Evolutionary conservation across 2,888 invertebrate genomes (phyloP).

Genomic region (Conus canariensis): DNA sequence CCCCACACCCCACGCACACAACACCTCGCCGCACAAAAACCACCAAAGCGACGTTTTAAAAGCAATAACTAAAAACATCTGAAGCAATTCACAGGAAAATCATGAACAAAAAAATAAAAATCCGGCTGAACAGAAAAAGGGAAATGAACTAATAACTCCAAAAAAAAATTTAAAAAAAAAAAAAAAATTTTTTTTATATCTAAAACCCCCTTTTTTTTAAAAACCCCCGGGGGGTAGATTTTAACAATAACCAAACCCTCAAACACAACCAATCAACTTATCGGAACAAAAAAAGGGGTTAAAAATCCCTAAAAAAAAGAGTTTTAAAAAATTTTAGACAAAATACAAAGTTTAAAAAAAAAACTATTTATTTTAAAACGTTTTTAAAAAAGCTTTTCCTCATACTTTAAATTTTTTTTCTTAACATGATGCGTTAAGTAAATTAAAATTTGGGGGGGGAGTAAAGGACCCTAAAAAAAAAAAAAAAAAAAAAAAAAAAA

Average conservation of each 20-base stretch:
- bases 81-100: conserved; percentile 1
- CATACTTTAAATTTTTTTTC: background rate
- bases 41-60: no score
- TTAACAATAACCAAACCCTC: no score
- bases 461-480: background rate
- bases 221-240: no score
- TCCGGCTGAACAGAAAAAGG: conserved; percentile 25
- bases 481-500: no score
- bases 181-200: conserved; percentile 37
- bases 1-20: background rate
- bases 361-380: no score
- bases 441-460: background rate
- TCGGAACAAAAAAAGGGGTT: no score
- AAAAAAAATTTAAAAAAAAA: conserved; percentile 42
- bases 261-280: no score
- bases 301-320: no score
- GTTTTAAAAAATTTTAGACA: no score
- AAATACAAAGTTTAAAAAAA: no score
- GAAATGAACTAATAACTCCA: conserved; percentile 22
- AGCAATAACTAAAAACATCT: conserved; percentile 12
- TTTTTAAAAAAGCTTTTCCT: no score
- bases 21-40: no score
- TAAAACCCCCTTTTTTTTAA: conserved; percentile 37
- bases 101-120: background rate
- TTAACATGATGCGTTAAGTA: conserved; percentile 1